Evolutionary conservation across 2,888 invertebrate species (phyloP).

Genomic region (Amphimallon solstitiale): DNA sequence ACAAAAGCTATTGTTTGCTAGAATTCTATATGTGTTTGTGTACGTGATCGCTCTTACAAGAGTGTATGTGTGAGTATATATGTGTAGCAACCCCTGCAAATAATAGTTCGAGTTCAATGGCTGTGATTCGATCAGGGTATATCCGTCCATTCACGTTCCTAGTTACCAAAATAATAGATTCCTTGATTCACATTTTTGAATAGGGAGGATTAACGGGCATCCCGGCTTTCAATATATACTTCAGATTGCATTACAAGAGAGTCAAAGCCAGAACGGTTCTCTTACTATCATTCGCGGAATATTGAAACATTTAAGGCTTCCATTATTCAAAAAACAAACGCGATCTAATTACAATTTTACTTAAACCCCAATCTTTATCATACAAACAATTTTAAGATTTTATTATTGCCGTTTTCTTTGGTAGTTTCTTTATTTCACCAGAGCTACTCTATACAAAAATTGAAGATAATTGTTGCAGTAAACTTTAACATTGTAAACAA

Average conservation of each 20-base stretch:
- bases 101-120: conserved; percentile 30
- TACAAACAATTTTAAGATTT: no score
- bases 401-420: no score
- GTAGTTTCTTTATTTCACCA: no score
- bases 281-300: conserved; percentile 1
- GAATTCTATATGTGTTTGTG: conserved; percentile 1
- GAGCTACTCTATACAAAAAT: no score
- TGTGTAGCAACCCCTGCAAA: conserved; percentile 23
- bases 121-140: conserved; percentile 33
- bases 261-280: background rate
- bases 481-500: no score
- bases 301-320: conserved; percentile 19
- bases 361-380: background rate
- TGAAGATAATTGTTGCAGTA: no score
- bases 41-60: no score
- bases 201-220: conserved; percentile 20
- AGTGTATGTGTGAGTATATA: background rate
- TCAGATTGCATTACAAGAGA: conserved; percentile 14
- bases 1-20: conserved; percentile 20
- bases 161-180: conserved; percentile 35
- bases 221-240: conserved; percentile 23
- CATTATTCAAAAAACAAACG: conserved; percentile 13
- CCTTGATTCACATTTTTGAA: conserved; percentile 35
- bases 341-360: conserved; percentile 16
- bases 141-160: conserved; percentile 33